phyloP scores from a whole-genome alignment of 2,888 invertebrate species.

The Xestia xanthographa region DNA sequence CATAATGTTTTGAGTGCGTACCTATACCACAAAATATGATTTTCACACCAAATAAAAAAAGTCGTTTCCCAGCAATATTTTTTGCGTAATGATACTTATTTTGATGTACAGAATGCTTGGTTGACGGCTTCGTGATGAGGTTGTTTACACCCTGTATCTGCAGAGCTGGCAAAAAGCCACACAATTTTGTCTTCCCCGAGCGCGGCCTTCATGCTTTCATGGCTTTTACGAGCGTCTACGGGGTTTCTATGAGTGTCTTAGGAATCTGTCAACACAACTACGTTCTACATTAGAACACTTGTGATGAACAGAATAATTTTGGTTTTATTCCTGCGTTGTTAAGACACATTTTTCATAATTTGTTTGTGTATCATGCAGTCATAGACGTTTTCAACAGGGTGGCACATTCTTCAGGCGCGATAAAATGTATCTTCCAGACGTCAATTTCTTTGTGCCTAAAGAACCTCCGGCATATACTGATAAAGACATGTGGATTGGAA shows the following conservation, averaged over 20 bases:
- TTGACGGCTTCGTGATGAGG: too few relatives aligned
- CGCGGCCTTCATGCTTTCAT: neutral
- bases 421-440: constrained; percentile 93
- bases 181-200: neutral
- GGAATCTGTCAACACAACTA: neutral
- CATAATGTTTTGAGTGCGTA: too few relatives aligned
- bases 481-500: constrained; percentile 96
- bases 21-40: too few relatives aligned
- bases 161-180: neutral
- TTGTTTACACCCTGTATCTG: too few relatives aligned
- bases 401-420: constrained; percentile 93
- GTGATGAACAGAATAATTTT: neutral
- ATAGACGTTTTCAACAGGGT: constrained; percentile 77
- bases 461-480: constrained; percentile 94
- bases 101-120: too few relatives aligned
- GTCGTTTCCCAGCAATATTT: too few relatives aligned
- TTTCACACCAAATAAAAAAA: too few relatives aligned
- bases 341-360: neutral
- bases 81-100: too few relatives aligned
- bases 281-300: neutral
- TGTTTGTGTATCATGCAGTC: neutral
- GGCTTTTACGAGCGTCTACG: neutral
- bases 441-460: constrained; percentile 92
- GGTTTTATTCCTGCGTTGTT: neutral
- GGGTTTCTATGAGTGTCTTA: neutral